phyloP scores from a whole-genome alignment of 2,113 vertebrate species.

The Passer montanus region DNA sequence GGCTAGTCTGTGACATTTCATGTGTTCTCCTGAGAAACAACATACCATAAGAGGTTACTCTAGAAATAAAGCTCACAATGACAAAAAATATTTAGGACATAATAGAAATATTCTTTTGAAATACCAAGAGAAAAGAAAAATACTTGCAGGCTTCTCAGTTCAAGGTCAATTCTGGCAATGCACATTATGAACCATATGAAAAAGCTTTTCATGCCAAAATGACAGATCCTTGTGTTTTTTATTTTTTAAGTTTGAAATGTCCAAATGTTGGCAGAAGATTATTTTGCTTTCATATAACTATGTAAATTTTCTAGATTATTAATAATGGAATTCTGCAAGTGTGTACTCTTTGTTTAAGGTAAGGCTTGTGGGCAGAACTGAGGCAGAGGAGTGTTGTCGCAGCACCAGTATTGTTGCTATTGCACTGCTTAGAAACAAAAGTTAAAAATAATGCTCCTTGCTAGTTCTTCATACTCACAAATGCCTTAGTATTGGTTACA shows the following conservation, averaged over 20 bases:
- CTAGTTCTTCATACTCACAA: background rate
- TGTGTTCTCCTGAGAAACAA: background rate
- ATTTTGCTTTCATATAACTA: background rate
- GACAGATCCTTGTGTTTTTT: background rate
- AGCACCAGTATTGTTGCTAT: background rate
- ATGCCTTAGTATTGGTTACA: background rate
- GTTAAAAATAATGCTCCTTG: background rate
- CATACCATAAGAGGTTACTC: background rate
- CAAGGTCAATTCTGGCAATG: background rate
- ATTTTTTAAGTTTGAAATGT: background rate
- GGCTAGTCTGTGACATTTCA: background rate
- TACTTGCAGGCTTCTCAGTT: background rate
- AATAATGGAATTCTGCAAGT: background rate
- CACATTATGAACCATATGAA: background rate
- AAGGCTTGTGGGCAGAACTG: background rate
- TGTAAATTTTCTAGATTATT: background rate
- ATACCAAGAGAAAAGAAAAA: background rate
- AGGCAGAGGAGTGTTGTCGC: background rate
- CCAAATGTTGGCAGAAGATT: background rate
- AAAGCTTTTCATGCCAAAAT: background rate
- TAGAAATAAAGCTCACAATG: background rate
- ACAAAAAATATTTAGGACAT: background rate
- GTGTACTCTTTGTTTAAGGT: background rate
- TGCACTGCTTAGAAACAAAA: background rate
- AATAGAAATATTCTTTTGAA: background rate